phyloP scores from a whole-genome alignment of 2,113 vertebrate species.

The Leptosomus discolor region DNA sequence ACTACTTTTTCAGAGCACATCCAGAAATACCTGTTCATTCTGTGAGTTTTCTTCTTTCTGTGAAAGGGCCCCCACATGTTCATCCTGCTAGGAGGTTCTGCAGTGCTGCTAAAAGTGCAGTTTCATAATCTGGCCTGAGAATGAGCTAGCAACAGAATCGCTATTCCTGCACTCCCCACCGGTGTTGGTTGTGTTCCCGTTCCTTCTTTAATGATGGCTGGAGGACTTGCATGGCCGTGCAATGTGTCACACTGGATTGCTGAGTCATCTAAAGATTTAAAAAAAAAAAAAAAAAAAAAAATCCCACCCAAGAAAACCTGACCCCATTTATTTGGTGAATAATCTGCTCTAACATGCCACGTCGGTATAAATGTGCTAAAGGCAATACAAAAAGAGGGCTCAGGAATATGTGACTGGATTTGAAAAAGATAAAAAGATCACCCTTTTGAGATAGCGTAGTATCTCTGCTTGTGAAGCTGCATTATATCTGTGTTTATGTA shows the following conservation, averaged over 20 bases:
- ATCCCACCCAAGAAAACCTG: not conserved
- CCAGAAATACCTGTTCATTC: not conserved
- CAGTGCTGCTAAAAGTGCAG: not conserved
- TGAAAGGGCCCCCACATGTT: not conserved
- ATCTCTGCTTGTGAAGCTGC: not conserved
- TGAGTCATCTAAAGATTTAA: not conserved
- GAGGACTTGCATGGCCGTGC: not conserved
- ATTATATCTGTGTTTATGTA: not conserved
- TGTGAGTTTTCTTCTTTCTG: not conserved
- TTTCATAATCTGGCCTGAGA: not conserved
- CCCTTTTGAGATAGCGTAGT: not conserved
- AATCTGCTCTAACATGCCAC: not conserved
- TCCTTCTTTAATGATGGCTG: not conserved
- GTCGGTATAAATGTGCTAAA: not conserved
- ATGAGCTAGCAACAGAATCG: not conserved
- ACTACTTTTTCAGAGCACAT: not conserved
- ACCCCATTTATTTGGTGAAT: not conserved
- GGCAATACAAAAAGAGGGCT: not conserved
- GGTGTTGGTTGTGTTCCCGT: not conserved
- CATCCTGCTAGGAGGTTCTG: not conserved
- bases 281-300: not conserved
- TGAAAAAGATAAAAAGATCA: not conserved
- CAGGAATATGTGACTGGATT: not conserved
- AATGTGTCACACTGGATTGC: not conserved
- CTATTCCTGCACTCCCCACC: not conserved